These are phyloP conservation scores for Chaetorhynchus papuensis DNA, from an alignment of 2,113 vertebrate species.

Conservation along the genomic window DNA sequence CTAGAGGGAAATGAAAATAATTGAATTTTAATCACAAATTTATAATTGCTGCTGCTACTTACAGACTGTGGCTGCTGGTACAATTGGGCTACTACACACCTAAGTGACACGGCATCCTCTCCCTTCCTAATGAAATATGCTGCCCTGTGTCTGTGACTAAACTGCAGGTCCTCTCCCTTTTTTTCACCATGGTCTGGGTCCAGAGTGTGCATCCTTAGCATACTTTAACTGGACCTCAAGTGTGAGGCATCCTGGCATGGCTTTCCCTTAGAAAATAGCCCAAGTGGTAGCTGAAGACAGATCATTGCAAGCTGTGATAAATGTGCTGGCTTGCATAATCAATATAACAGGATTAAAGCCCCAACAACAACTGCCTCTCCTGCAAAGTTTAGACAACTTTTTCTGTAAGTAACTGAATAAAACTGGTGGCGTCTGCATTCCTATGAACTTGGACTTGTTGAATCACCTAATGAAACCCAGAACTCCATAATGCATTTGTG, in stretches of 20 bases:
- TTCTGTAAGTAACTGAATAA: not conserved
- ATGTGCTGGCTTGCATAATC: not conserved
- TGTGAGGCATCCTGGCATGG: not conserved
- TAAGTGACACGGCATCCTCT: not conserved
- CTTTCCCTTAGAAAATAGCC: not conserved
- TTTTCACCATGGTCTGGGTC: not conserved
- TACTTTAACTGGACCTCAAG: not conserved
- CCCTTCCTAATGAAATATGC: not conserved
- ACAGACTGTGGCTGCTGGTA: not conserved
- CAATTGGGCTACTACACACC: not conserved
- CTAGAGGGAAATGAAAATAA: constrained; percentile 15
- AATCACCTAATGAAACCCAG: not conserved
- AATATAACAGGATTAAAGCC: not conserved
- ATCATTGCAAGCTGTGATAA: not conserved
- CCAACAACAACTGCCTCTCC: not conserved
- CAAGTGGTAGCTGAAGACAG: not conserved
- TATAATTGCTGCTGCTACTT: not conserved
- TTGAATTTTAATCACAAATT: not conserved
- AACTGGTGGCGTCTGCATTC: not conserved
- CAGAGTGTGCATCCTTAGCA: not conserved
- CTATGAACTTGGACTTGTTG: not conserved
- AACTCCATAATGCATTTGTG: not conserved
- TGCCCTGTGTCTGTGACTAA: not conserved
- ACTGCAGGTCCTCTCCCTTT: not conserved
- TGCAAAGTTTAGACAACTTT: not conserved